These are phyloP conservation scores for Platyrinchus mystaceus DNA, from an alignment of 2,797 vertebrate species.

Conservation along the genomic window DNA sequence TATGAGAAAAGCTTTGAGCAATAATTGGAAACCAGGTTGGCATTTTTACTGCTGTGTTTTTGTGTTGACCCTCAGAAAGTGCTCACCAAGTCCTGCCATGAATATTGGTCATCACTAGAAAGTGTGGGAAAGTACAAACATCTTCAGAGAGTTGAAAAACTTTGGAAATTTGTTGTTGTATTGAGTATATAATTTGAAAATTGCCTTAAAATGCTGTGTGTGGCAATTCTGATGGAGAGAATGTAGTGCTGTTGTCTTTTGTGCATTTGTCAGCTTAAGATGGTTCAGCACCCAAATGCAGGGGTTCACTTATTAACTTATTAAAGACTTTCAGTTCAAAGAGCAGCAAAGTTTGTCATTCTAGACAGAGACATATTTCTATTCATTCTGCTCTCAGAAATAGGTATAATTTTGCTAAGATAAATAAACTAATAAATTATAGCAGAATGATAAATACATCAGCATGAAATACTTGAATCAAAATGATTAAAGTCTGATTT, in stretches of 20 bases:
- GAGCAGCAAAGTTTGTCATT: neutral
- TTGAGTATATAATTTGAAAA: neutral
- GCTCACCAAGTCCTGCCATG: neutral
- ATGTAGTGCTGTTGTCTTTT: neutral
- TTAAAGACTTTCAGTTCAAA: neutral
- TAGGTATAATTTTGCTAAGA: neutral
- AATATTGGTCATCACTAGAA: neutral
- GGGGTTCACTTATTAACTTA: neutral
- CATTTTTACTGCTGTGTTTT: neutral
- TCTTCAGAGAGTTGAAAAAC: neutral
- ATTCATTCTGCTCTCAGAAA: neutral
- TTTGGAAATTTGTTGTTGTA: neutral
- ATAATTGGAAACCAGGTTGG: neutral
- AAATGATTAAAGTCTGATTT: neutral
- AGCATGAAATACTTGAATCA: neutral
- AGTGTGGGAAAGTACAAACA: neutral
- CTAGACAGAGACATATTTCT: neutral
- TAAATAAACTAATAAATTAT: neutral
- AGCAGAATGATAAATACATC: neutral
- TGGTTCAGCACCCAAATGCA: neutral
- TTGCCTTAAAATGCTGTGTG: neutral
- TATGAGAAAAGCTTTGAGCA: neutral
- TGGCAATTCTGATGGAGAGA: neutral
- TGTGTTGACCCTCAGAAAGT: neutral
- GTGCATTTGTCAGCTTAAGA: neutral